Evolutionary conservation across 2,888 invertebrate genomes (phyloP).

Genomic region (Chalcis sispes): DNA sequence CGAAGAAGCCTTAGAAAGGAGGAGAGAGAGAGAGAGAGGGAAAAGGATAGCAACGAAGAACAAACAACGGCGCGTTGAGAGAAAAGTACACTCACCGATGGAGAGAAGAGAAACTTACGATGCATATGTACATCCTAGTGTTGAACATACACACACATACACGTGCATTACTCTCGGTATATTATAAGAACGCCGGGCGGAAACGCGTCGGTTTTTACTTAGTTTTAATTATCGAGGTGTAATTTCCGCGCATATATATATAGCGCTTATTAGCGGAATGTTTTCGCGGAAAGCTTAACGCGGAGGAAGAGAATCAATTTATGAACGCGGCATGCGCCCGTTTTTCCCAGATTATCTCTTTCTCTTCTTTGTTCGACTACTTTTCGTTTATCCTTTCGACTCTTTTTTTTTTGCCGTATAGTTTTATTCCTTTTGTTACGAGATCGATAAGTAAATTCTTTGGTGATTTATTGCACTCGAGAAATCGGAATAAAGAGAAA

Average conservation of each 20-base stretch:
- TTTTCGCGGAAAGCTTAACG: constrained; percentile 35
- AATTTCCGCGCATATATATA: constrained; percentile 49
- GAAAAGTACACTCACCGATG: no score
- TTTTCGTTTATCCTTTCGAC: not conserved
- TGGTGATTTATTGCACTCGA: not conserved
- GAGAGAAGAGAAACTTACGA: no score
- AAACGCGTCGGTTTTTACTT: constrained; percentile 51
- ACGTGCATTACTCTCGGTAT: not conserved
- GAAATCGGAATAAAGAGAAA: no score
- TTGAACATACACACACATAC: not conserved
- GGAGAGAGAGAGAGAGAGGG: no score
- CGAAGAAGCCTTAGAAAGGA: no score
- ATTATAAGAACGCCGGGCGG: constrained; percentile 26
- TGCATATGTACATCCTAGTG: no score
- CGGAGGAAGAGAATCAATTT: constrained; percentile 44
- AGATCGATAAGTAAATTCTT: not conserved
- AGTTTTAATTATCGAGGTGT: constrained; percentile 53
- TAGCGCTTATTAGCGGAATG: constrained; percentile 53
- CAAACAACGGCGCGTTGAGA: no score
- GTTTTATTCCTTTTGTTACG: not conserved
- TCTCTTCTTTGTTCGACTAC: not conserved
- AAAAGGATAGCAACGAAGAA: no score
- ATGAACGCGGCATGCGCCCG: constrained; percentile 31
- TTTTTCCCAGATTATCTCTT: not conserved
- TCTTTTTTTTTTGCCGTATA: not conserved